Evolutionary conservation across 2,888 invertebrate genomes (phyloP), one percentile per base, ranked within the genome.

Genomic region (Phaedon cochleariae): DNA sequence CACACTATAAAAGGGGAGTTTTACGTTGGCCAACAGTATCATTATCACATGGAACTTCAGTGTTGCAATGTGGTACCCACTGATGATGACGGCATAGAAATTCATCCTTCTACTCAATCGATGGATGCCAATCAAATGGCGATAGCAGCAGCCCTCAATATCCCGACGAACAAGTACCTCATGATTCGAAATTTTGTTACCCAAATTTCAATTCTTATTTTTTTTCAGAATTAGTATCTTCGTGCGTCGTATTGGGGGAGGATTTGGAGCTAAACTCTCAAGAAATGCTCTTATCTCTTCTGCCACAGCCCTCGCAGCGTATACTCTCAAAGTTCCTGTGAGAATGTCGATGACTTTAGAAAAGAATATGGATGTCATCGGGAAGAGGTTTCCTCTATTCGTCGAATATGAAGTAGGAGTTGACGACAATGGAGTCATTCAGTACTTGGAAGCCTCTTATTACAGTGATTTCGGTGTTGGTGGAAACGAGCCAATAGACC

Each of bases 171-270:
- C 77, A 87, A 86, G 91, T 90, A 80, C 78, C 79, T 75, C 3
- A 26, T 26, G 3, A 5, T 26, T 26, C 26, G 26, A 26, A 26
- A 26, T 26, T 26, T 26, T 26, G 26, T 7, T 26, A 3, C 26
- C 26, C 3, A 26, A n/a, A n/a, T n/a, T n/a, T n/a, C n/a, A n/a
- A n/a, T n/a, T n/a, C 22, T n/a, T 15, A 21, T 29, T 84, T 1
- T 80, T 26, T 52, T 54, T 62, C 75, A 91, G 93, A 53, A 86
- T 95, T n/a, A 89, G 91, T 68, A 84, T 95, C 0, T 83, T 85
- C 49, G 91, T 93, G 0, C 86, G 89, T 5, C 88, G 95, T 45
- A 73, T 95, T 1, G 96, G 96, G 1, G 96, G 96, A 10, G 93
- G 85, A 0, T 96, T 92, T 78, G 96, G 96, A 0, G 88, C 86